phyloP scores from a whole-genome alignment of 2,797 vertebrate species.

The Aphelocoma californica region DNA sequence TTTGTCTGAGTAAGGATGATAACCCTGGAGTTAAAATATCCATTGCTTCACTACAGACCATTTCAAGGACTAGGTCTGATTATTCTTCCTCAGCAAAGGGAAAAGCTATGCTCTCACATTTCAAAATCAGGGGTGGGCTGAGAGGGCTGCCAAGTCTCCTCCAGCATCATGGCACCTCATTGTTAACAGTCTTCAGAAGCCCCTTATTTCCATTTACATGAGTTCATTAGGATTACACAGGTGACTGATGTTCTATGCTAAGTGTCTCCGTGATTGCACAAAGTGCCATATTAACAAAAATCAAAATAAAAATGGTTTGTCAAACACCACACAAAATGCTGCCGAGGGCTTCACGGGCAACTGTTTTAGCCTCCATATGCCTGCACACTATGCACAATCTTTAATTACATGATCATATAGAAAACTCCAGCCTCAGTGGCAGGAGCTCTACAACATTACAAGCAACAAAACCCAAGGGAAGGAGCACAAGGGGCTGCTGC shows the following conservation, averaged over 20 bases:
- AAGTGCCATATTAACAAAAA: constrained; percentile 28
- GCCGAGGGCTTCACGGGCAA: neutral
- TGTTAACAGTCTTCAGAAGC: constrained; percentile 27
- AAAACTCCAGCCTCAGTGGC: neutral
- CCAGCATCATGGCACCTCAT: constrained; percentile 15
- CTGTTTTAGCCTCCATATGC: constrained; percentile 1
- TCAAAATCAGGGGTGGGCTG: constrained; percentile 33
- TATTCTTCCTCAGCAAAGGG: neutral
- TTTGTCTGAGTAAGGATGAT: neutral
- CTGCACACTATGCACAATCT: neutral
- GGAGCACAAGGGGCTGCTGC: neutral
- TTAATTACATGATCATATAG: constrained; percentile 40
- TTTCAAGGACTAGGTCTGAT: constrained; percentile 7
- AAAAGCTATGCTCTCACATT: neutral
- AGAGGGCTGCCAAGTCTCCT: constrained; percentile 30
- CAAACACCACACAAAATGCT: neutral
- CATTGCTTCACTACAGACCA: neutral
- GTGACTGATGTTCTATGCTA: constrained; percentile 20
- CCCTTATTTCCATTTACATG: constrained; percentile 30
- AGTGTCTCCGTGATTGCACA: neutral
- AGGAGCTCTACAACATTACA: neutral
- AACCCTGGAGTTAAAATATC: constrained; percentile 16
- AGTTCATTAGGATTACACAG: constrained; percentile 42
- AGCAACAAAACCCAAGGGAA: constrained; percentile 8
- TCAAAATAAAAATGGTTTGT: constrained; percentile 12